phyloP scores from a whole-genome alignment of 2,113 vertebrate species.

The Lucifuga dentata region DNA sequence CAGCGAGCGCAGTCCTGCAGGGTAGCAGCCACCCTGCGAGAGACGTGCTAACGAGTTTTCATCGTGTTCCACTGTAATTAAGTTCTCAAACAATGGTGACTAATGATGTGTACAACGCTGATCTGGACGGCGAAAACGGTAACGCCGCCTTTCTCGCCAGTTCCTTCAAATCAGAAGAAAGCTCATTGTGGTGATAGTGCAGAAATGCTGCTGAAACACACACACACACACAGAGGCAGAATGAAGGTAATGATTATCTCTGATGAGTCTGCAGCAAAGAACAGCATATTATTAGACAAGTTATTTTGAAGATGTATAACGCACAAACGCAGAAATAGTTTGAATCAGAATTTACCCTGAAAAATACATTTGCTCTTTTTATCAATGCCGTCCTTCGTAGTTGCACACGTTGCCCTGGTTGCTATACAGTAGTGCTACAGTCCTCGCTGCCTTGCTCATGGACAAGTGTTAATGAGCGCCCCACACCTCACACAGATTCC shows the following conservation, averaged over 20 bases:
- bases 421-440: neutral
- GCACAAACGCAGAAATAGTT: conserved; percentile 24
- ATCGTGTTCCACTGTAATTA: conserved; percentile 56
- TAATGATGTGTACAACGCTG: conserved; percentile 31
- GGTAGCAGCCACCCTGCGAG: conserved; percentile 32
- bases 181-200: conserved; percentile 11
- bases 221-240: conserved; percentile 6
- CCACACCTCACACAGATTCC: conserved; percentile 2
- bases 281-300: conserved; percentile 32
- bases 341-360: conserved; percentile 14
- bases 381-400: neutral
- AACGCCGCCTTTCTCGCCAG: conserved; percentile 7
- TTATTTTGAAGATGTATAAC: conserved; percentile 29
- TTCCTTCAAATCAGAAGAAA: conserved; percentile 25
- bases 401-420: neutral
- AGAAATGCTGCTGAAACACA: neutral
- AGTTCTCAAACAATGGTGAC: conserved; percentile 46
- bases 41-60: conserved; percentile 59
- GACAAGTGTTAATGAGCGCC: conserved; percentile 42
- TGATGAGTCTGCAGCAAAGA: conserved; percentile 42
- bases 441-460: conserved; percentile 60
- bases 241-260: conserved; percentile 53
- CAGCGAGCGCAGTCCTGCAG: conserved; percentile 13
- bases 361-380: neutral
- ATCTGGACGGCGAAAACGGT: conserved; percentile 22